A percentile compares a stretch with the other conserved stretches of the same genome.
Evolutionary conservation across 2,797 vertebrate species (phyloP).

Genomic region (Astyanax mexicanus): DNA sequence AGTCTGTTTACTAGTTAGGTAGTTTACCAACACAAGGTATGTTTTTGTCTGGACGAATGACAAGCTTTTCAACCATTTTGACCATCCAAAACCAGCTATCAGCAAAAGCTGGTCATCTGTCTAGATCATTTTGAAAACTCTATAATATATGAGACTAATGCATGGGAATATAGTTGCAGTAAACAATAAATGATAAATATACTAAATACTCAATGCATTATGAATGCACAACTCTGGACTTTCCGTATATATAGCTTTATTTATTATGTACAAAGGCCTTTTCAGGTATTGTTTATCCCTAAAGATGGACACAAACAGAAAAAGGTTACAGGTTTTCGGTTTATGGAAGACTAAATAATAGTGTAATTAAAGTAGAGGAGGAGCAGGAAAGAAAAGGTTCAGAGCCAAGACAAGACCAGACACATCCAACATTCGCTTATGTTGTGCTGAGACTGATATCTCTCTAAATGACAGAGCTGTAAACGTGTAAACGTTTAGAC

Average conservation of each 20-base stretch:
- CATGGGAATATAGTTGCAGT: no score
- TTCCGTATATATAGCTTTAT: slow-evolving; percentile 74
- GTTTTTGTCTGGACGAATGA: no score
- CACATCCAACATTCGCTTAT: slow-evolving; percentile 1
- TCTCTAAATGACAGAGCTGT: background rate
- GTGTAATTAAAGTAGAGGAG: slow-evolving; percentile 72
- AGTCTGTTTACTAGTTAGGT: no score
- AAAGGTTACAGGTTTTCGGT: slow-evolving; percentile 79
- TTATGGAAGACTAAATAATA: slow-evolving; percentile 85
- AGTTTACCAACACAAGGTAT: no score
- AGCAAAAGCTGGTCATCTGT: no score
- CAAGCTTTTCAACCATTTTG: no score
- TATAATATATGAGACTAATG: no score
- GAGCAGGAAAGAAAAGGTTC: slow-evolving; percentile 65
- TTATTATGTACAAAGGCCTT: slow-evolving; percentile 77
- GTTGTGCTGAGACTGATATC: background rate
- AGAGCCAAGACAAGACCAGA: slow-evolving; percentile 64
- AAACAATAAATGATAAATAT: no score
- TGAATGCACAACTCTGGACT: slow-evolving; percentile 77
- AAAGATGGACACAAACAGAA: slow-evolving; percentile 77
- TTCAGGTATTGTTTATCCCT: slow-evolving; percentile 74
- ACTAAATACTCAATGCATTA: background rate
- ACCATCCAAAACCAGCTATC: no score
- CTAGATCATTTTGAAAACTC: no score
- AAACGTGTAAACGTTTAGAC: background rate